Percentiles rank a stretch among this genome's conserved stretches.
These are phyloP conservation scores for Cheirogaleus major DNA, from an alignment of 2,797 vertebrate genomes.

Conservation along the genomic window DNA sequence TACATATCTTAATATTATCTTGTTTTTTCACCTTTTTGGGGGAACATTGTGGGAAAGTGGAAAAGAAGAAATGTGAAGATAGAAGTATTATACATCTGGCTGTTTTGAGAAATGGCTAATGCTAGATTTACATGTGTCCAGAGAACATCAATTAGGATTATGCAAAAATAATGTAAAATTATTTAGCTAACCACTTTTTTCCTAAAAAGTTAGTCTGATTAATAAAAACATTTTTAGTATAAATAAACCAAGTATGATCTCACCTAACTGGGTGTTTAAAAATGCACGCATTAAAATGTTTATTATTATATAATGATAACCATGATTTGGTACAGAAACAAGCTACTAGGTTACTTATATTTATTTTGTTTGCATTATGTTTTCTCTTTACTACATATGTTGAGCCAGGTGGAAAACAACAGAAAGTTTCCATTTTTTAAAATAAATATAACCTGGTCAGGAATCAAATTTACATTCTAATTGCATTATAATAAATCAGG, in stretches of 20 bases:
- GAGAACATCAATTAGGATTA: constrained; percentile 17
- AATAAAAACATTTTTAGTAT: constrained; percentile 41
- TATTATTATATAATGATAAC: constrained; percentile 48
- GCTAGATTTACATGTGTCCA: background rate
- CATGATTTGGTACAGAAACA: constrained; percentile 49
- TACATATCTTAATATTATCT: background rate
- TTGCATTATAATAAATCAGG: constrained; percentile 51
- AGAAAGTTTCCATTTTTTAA: constrained; percentile 53
- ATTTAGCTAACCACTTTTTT: background rate
- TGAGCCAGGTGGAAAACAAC: constrained; percentile 68
- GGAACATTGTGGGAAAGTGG: background rate
- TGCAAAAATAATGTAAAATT: constrained; percentile 47
- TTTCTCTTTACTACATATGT: constrained; percentile 60
- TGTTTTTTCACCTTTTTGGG: background rate
- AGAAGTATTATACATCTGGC: background rate
- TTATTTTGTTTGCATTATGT: constrained; percentile 58
- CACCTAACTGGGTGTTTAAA: constrained; percentile 10
- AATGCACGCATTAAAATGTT: background rate
- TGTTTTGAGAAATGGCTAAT: background rate
- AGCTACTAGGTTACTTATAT: constrained; percentile 55
- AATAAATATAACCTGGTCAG: constrained; percentile 60
- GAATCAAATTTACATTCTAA: constrained; percentile 53
- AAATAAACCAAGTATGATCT: constrained; percentile 12
- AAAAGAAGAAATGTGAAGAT: background rate
- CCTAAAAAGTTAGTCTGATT: background rate